phyloP scores from a whole-genome alignment of 2,797 vertebrate genomes.

The Acropternis orthonyx region DNA sequence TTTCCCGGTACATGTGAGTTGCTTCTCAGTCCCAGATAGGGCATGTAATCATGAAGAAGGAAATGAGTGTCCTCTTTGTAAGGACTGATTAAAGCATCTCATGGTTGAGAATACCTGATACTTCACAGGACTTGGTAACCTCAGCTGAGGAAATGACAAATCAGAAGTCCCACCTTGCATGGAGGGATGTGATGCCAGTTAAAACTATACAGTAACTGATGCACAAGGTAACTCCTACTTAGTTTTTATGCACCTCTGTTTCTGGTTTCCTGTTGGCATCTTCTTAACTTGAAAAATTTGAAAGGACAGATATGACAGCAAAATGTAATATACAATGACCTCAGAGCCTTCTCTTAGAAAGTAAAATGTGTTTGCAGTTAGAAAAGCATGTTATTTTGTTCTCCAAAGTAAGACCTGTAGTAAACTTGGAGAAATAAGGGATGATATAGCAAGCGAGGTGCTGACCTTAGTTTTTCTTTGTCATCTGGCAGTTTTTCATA shows the following conservation, averaged over 20 bases:
- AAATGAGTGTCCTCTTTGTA: background rate
- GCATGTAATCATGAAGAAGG: background rate
- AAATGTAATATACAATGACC: background rate
- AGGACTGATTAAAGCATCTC: background rate
- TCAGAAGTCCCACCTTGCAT: background rate
- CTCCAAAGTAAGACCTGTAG: background rate
- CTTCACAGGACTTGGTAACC: background rate
- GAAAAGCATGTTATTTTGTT: background rate
- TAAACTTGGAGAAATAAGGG: background rate
- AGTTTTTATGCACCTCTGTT: background rate
- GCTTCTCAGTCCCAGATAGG: background rate
- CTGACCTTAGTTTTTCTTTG: background rate
- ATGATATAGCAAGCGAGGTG: background rate
- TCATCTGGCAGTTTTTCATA: constrained; percentile 1
- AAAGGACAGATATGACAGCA: background rate
- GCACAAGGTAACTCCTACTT: background rate
- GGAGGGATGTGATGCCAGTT: background rate
- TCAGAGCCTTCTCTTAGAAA: background rate
- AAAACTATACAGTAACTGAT: background rate
- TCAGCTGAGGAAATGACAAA: background rate
- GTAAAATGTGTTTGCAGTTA: background rate
- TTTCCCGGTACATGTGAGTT: background rate
- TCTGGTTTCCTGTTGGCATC: background rate
- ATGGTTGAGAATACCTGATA: background rate
- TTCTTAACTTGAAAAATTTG: background rate